Base-by-base conservation (phyloP, 2,888 invertebrate genomes). In the Steinernema scapterisci region DNA sequence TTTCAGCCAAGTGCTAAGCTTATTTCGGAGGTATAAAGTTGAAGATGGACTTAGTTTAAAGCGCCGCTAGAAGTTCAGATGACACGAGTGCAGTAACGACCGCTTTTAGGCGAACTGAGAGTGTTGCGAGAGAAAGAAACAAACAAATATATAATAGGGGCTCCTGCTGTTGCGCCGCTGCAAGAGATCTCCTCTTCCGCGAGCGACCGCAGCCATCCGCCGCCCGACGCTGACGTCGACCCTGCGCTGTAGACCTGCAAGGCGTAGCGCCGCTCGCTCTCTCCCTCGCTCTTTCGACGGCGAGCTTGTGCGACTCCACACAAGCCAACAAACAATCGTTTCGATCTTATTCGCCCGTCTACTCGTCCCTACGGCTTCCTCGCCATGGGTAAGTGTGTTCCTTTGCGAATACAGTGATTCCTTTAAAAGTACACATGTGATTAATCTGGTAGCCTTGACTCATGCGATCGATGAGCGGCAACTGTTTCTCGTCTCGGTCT, bases 101-200 rank as follows among this genome's bases (percentile, higher is more conserved):
- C 9, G 63, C 23, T 27, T 63, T 25, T 25, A 13, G 63, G 25
- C 25, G 63, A 63, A 63, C 63, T 31, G 63, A 63, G 63, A 63
- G 63, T 63, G 63, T 63, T 63, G 63, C 63, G 63, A 63, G 63
- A 63, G 63, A 63, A 63, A 63, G 63, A 63, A 63, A 63, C 63
- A 63, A 63, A 63, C 63, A 63, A 54, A 63, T 63, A 63, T 63
- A 63, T 63, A 31, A 63, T 25, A 38, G 63, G 11, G 63, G 31
- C 63, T 23, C 63, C 63, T 38, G 63, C 63, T 63, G 63, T 63
- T 63, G 63, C 63, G 63, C 63, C 63, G 27, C 63, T 63, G 63
- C 63, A 63, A 63, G 27, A 25, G 63, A 63, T 27, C 48, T 48
- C 45, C 45, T 54, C 63, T 63, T 31, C n/a, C 63, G 63, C 63